Evolutionary conservation across 2,113 vertebrate genomes (phyloP).

Genomic region (Urocynchramus pylzowi): DNA sequence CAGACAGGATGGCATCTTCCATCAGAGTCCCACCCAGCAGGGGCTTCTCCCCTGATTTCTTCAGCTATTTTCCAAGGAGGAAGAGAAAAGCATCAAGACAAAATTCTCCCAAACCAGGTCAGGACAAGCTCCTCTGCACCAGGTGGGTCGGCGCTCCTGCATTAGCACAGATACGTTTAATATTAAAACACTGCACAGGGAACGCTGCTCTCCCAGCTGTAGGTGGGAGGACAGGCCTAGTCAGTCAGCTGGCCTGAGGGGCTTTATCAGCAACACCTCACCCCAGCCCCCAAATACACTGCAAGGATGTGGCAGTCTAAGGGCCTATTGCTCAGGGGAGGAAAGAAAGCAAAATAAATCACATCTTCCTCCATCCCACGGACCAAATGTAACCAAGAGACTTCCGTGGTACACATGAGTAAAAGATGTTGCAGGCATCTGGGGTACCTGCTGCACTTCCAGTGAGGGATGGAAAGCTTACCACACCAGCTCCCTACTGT

Average conservation of each 20-base stretch:
- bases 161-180: slow-evolving; percentile 76
- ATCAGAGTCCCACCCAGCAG: slow-evolving; percentile 85
- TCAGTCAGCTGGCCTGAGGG: not conserved
- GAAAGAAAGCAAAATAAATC: not conserved
- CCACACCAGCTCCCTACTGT: slow-evolving; percentile 40
- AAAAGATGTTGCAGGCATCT: not conserved
- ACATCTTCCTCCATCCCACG: slow-evolving; percentile 12
- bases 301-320: not conserved
- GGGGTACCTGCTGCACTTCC: slow-evolving; percentile 16
- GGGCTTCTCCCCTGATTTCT: slow-evolving; percentile 88
- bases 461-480: not conserved
- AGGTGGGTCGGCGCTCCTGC: slow-evolving; percentile 78
- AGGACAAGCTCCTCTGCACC: slow-evolving; percentile 82
- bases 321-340: not conserved
- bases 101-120: slow-evolving; percentile 80
- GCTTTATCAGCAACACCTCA: not conserved
- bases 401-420: not conserved
- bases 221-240: slow-evolving; percentile 6
- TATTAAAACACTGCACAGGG: slow-evolving; percentile 69
- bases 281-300: not conserved
- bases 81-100: slow-evolving; percentile 83
- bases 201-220: slow-evolving; percentile 58
- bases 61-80: slow-evolving; percentile 86
- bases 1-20: slow-evolving; percentile 93
- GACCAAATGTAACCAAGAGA: slow-evolving; percentile 8